These are phyloP conservation scores for Syrista parreyssii DNA, from an alignment of 2,888 invertebrate genomes.

Conservation along the genomic window DNA sequence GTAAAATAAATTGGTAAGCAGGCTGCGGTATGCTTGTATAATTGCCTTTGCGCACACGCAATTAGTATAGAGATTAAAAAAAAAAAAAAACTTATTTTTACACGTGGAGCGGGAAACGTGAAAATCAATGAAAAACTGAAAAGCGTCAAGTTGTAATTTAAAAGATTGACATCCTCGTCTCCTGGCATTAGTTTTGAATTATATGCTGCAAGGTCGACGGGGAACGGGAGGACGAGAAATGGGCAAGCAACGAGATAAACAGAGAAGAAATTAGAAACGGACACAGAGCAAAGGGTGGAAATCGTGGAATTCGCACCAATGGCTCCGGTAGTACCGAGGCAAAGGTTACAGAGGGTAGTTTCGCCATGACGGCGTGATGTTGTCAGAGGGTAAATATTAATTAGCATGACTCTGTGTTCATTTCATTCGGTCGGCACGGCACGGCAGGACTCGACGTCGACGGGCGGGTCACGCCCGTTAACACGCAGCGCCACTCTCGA, in stretches of 20 bases:
- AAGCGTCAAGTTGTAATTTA: neutral
- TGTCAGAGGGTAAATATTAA: constrained; percentile 64
- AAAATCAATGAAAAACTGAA: neutral
- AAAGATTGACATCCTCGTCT: neutral
- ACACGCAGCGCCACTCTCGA: constrained; percentile 33
- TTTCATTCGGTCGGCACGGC: constrained; percentile 46
- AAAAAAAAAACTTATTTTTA: too few relatives aligned
- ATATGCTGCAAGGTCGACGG: neutral
- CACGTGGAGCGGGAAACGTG: neutral
- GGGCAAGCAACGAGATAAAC: constrained; percentile 10
- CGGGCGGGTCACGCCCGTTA: constrained; percentile 21
- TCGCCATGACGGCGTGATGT: constrained; percentile 53
- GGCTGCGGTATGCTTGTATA: neutral
- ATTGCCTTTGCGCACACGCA: neutral
- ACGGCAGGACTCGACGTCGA: constrained; percentile 9
- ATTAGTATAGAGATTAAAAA: neutral
- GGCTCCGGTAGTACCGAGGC: neutral
- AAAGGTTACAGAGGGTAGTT: constrained; percentile 21
- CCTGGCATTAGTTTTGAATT: neutral
- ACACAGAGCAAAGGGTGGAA: neutral
- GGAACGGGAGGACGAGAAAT: neutral
- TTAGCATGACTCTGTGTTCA: constrained; percentile 59
- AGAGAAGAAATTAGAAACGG: constrained; percentile 17
- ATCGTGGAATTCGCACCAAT: neutral
- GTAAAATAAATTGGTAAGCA: neutral